A percentile compares a stretch with the other conserved stretches of the same genome.
phyloP scores from a whole-genome alignment of 2,113 vertebrate species.

The Entomyzon cyanotis region DNA sequence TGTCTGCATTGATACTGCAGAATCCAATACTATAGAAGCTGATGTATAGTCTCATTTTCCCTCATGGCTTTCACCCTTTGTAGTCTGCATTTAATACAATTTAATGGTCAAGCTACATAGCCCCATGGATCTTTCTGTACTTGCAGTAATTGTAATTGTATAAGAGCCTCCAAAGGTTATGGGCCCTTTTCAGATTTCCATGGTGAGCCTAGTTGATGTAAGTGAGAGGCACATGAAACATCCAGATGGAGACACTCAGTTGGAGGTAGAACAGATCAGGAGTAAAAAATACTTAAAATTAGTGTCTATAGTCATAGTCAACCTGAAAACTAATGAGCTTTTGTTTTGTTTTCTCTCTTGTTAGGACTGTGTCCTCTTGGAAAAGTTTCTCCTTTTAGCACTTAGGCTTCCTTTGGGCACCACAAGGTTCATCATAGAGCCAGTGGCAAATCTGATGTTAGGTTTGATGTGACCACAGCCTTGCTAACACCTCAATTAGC shows the following conservation, averaged over 20 bases:
- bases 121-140: neutral
- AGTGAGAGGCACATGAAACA: neutral
- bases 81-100: neutral
- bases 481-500: neutral
- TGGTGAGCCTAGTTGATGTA: neutral
- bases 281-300: neutral
- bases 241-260: neutral
- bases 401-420: neutral
- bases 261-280: neutral
- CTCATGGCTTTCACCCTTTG: neutral
- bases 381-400: neutral
- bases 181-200: neutral
- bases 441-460: neutral
- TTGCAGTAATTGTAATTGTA: neutral
- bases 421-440: neutral
- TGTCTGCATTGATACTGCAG: neutral
- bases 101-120: neutral
- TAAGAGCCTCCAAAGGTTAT: neutral
- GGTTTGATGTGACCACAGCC: neutral
- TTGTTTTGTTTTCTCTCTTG: neutral
- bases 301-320: neutral
- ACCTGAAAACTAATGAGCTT: neutral
- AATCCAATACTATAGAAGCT: neutral
- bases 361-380: neutral
- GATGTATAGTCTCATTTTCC: neutral